Evolutionary conservation across 2,113 vertebrate species (phyloP), one percentile per base, ranked within the genome.

Genomic region (Indicator maculatus): DNA sequence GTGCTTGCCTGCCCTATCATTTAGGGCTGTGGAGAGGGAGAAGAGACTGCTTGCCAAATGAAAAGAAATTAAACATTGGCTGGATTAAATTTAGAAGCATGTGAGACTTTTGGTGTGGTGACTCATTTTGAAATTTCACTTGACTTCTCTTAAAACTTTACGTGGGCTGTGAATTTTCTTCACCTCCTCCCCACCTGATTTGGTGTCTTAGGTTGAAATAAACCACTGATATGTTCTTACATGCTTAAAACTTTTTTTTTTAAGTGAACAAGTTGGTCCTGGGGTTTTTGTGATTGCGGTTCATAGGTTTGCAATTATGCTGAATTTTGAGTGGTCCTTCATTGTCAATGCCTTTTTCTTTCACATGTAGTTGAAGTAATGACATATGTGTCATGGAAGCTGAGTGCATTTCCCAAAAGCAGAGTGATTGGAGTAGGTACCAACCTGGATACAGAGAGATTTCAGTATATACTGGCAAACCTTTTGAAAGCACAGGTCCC

Each of bases 311-410:
- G 61, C 30, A 69, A 27, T 69, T 71, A 12, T 69, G 8, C 53
- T 78, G 41, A 79, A 76, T 78, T 96, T 86, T 41, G 4, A 91
- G 75, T 58, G 47, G n/a, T 86, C 38, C 26, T 92, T 61, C 53
- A 59, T 60, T 93, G 94, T 85, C 55, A 91, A 24, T 12, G 0
- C 83, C 15, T 63, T 95, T 95, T 65, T 89, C 45, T 95, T 79
- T 38, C 60, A 33, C 61, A 17, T 94, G 39, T 94, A 99, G 99
- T 99, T 97, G 99, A 99, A 96, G 95, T 99, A 69, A 99, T 99
- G 99, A 97, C 99, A 4, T 99, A 99, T 1, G 98, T 99, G 19
- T 98, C 99, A 0, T 99, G 99, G 99, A 99, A 99, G 85, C 98
- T 99, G 95, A 99, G 99, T 23, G 93, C 98, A 3, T 97, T 99